Evolutionary conservation across 2,888 invertebrate genomes (phyloP).

Genomic region (Zaprionus obscuricornis): DNA sequence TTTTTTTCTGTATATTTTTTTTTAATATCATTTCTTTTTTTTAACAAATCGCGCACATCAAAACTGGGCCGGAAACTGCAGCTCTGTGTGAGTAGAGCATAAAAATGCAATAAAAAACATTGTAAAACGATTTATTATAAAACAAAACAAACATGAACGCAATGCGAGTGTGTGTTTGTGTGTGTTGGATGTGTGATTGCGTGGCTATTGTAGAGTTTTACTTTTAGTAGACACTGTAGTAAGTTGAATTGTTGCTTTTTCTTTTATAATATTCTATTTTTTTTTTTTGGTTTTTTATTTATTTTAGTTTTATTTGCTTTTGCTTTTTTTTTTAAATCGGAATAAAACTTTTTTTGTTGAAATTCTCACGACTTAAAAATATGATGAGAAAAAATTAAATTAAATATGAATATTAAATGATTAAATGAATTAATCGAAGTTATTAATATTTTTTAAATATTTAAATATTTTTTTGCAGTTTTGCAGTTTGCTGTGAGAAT

Average conservation of each 20-base stretch:
- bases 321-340: slow-evolving; percentile 11
- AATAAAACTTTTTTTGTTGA: slow-evolving; percentile 36
- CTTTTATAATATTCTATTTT: slow-evolving; percentile 8
- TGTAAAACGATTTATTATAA: slow-evolving; percentile 28
- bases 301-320: slow-evolving; percentile 24
- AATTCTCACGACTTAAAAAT: slow-evolving; percentile 2
- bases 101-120: slow-evolving; percentile 46
- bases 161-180: slow-evolving; percentile 51
- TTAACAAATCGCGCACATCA: slow-evolving; percentile 65
- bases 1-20: slow-evolving; percentile 15
- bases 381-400: neutral
- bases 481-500: slow-evolving; percentile 1
- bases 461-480: no score
- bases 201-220: slow-evolving; percentile 74
- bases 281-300: slow-evolving; percentile 4
- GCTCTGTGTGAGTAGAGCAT: slow-evolving; percentile 42
- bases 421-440: neutral
- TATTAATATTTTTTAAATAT: neutral
- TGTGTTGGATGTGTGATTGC: slow-evolving; percentile 7
- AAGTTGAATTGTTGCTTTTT: slow-evolving; percentile 62
- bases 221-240: slow-evolving; percentile 76
- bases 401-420: neutral
- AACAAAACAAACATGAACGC: slow-evolving; percentile 52
- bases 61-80: slow-evolving; percentile 61
- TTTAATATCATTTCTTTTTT: slow-evolving; percentile 38